Conservation (phyloP, 2,888 invertebrate genomes). For the Xylota segnis region DNA sequence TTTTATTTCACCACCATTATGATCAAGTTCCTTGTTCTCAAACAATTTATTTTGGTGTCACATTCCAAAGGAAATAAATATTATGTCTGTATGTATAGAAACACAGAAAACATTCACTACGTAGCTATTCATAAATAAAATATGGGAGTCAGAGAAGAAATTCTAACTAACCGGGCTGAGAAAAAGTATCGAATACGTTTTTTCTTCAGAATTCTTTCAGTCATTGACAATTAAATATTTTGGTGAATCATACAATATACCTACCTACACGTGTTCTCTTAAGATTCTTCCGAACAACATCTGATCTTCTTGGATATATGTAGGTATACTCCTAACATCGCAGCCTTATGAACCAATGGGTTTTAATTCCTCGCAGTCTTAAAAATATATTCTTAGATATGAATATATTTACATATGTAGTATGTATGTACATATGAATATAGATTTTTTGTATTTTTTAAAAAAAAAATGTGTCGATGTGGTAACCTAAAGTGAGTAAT, state of each 20-base stretch:
- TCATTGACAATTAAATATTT: constrained; percentile 13
- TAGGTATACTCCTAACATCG: too few relatives aligned
- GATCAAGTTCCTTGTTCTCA: background rate
- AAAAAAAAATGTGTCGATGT: too few relatives aligned
- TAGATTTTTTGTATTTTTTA: too few relatives aligned
- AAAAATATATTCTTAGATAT: too few relatives aligned
- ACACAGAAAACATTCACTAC: background rate
- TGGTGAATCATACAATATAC: constrained; percentile 4
- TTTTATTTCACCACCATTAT: too few relatives aligned
- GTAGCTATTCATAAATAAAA: background rate
- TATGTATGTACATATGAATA: background rate
- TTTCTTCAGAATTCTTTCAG: background rate
- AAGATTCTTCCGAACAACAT: background rate
- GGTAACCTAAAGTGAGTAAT: constrained; percentile 3
- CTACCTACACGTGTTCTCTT: constrained; percentile 5
- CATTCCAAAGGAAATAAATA: background rate
- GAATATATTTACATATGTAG: background rate
- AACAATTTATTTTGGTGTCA: background rate
- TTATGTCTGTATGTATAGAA: too few relatives aligned
- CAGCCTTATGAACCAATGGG: background rate
- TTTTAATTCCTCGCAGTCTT: background rate
- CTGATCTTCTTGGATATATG: background rate
- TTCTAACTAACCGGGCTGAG: constrained; percentile 3
- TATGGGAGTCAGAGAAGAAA: background rate
- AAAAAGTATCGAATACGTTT: constrained; percentile 2